Conservation (phyloP, 2,888 invertebrate genomes). For the Muscina levida region DNA sequence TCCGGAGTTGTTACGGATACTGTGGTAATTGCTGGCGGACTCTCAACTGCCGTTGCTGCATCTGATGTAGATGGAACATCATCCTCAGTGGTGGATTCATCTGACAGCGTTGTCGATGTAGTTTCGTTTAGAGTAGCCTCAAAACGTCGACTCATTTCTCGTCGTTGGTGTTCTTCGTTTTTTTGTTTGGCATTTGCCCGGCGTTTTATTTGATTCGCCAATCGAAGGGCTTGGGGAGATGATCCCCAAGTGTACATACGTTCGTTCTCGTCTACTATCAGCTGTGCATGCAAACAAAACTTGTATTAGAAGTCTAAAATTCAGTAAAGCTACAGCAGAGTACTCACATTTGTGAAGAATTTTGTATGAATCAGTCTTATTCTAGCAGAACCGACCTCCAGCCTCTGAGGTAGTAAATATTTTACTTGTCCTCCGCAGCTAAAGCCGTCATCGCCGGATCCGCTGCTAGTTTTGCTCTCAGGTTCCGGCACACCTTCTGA, state of each 20-base stretch:
- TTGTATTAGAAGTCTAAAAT: background rate
- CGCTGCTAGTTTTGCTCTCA: conserved; percentile 69
- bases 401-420: conserved; percentile 80
- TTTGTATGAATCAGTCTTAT: conserved; percentile 82
- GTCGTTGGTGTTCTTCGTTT: conserved; percentile 79
- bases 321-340: background rate
- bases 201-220: conserved; percentile 84
- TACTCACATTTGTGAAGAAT: conserved; percentile 88
- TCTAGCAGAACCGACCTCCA: conserved; percentile 73
- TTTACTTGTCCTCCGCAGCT: conserved; percentile 70
- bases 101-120: background rate
- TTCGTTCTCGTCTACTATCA: conserved; percentile 85
- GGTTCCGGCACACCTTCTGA: conserved; percentile 29
- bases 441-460: conserved; percentile 70
- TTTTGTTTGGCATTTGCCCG: conserved; percentile 82
- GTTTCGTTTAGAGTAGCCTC: conserved; percentile 72
- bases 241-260: conserved; percentile 88
- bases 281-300: too few relatives aligned
- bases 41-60: background rate
- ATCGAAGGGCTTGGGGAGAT: conserved; percentile 87
- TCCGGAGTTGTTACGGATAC: conserved; percentile 39
- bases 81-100: background rate
- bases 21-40: conserved; percentile 18
- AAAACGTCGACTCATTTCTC: conserved; percentile 78
- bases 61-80: conserved; percentile 63